Evolutionary conservation across 2,113 vertebrate genomes (phyloP).

Genomic region (Takifugu flavidus): DNA sequence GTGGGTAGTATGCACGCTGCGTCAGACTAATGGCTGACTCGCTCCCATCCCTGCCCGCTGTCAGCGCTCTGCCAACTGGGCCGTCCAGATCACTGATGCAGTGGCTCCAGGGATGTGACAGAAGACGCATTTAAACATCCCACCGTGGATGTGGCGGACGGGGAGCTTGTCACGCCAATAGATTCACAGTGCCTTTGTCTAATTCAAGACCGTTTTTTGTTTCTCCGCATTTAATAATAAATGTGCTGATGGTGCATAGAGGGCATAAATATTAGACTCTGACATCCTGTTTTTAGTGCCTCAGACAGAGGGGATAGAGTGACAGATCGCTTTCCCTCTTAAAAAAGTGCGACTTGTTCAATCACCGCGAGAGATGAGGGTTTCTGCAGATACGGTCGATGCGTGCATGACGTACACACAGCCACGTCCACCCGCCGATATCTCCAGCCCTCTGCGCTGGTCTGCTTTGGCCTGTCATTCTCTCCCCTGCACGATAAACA

Average conservation of each 20-base stretch:
- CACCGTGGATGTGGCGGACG: not conserved
- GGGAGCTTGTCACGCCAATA: not conserved
- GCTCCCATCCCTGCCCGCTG: constrained; percentile 49
- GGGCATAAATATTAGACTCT: too few species aligned
- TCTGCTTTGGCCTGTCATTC: constrained; percentile 17
- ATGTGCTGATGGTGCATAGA: too few species aligned
- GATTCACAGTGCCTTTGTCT: not conserved
- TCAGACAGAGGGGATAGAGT: too few species aligned
- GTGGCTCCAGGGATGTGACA: constrained; percentile 27
- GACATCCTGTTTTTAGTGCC: too few species aligned
- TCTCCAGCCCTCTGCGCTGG: constrained; percentile 3
- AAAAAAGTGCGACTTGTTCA: constrained; percentile 5
- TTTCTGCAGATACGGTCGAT: constrained; percentile 9
- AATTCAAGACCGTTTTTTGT: not conserved
- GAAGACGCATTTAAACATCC: not conserved
- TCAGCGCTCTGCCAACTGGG: constrained; percentile 54
- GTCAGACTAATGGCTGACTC: constrained; percentile 52
- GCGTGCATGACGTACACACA: constrained; percentile 14
- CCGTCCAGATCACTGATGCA: constrained; percentile 48
- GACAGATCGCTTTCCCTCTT: constrained; percentile 1
- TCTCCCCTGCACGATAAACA: not conserved
- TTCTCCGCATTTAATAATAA: not conserved
- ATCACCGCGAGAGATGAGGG: not conserved
- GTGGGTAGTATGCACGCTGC: constrained; percentile 54
- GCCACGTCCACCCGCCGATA: not conserved